These are phyloP conservation scores for Okapia johnstoni DNA, from an alignment of 2,113 vertebrate genomes.

Conservation along the genomic window DNA sequence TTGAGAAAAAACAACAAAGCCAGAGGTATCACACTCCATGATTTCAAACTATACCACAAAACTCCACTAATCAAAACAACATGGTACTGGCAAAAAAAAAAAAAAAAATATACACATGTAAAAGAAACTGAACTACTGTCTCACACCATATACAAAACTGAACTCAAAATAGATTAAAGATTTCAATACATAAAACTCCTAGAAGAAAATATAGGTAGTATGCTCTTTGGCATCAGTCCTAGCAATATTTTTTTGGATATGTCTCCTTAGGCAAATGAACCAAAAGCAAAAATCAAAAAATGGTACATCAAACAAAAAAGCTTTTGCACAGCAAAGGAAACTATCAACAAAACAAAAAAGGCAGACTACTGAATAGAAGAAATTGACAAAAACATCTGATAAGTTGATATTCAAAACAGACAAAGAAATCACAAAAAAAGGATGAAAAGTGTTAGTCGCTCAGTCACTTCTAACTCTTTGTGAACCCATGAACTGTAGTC, in stretches of 20 bases:
- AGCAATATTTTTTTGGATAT: neutral
- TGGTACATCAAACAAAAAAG: neutral
- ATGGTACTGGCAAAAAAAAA: neutral
- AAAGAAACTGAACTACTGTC: neutral
- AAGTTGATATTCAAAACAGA: neutral
- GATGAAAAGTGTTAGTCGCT: neutral
- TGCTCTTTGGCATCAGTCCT: neutral
- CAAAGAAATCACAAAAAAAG: neutral
- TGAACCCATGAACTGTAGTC: neutral
- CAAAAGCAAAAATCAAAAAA: neutral
- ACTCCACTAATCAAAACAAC: neutral
- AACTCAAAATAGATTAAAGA: neutral
- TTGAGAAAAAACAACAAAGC: neutral
- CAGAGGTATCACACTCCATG: neutral
- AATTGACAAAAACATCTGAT: neutral
- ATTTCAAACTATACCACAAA: neutral
- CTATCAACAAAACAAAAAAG: neutral
- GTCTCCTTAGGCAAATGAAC: neutral
- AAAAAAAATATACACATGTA: neutral
- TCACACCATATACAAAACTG: neutral
- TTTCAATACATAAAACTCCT: neutral
- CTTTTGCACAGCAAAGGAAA: neutral
- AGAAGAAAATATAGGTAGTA: neutral
- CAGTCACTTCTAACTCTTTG: neutral
- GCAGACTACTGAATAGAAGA: neutral